Conservation (phyloP, 2,888 invertebrate species). For the Prosapia bicincta region DNA sequence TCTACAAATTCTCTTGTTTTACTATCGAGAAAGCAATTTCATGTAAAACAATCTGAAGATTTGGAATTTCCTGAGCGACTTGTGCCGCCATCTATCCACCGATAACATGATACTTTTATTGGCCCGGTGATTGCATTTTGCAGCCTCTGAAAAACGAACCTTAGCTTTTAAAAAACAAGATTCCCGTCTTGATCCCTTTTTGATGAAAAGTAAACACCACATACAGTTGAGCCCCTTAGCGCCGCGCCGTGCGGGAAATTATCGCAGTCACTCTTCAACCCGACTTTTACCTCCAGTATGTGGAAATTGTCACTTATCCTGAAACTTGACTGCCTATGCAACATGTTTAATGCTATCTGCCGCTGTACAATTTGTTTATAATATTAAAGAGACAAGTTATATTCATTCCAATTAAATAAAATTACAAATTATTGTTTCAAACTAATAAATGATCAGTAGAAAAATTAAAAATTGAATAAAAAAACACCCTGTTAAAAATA, state of each 20-base stretch:
- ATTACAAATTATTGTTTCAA: too few species aligned
- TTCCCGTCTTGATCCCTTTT: slow-evolving; percentile 21
- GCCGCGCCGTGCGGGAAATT: neutral
- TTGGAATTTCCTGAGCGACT: neutral
- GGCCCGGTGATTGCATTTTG: neutral
- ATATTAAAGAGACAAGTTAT: too few species aligned
- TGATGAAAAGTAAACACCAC: slow-evolving; percentile 30
- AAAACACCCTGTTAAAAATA: too few species aligned
- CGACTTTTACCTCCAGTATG: neutral
- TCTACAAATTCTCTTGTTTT: too few species aligned
- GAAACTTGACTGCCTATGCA: too few species aligned
- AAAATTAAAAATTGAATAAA: too few species aligned
- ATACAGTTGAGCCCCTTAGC: neutral
- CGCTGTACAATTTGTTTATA: too few species aligned
- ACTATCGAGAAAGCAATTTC: neutral
- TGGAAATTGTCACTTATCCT: neutral
- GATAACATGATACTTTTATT: neutral
- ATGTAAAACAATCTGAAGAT: neutral
- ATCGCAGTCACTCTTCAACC: neutral
- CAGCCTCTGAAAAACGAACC: neutral
- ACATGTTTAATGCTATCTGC: too few species aligned
- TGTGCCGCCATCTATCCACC: neutral
- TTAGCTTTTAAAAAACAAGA: neutral
- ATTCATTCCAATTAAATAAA: too few species aligned
- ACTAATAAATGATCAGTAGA: too few species aligned